Evolutionary conservation across 1,140 invertebrate genomes (phyloP).

Genomic region (Anoplophora glabripennis): DNA sequence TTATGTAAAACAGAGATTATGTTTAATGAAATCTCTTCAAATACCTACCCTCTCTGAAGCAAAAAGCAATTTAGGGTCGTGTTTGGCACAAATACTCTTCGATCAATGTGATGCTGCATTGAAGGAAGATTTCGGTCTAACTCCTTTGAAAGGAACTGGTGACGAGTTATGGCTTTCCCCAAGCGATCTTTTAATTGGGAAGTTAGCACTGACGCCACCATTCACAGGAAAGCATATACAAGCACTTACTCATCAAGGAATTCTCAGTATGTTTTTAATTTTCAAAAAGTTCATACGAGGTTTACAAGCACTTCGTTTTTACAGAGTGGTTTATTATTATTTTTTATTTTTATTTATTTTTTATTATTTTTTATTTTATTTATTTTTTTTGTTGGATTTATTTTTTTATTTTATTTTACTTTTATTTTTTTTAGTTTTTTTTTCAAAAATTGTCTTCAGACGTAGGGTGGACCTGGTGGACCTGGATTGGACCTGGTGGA

Average conservation of each 20-base stretch:
- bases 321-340: too few relatives aligned
- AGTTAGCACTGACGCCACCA: conserved; percentile 41
- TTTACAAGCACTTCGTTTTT: too few relatives aligned
- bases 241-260: conserved; percentile 49
- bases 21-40: conserved; percentile 20
- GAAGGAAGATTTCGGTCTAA: conserved; percentile 35
- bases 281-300: too few relatives aligned
- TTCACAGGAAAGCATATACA: conserved; percentile 43
- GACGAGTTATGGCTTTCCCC: conserved; percentile 46
- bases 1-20: conserved; percentile 17
- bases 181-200: conserved; percentile 44
- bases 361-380: too few relatives aligned
- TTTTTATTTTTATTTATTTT: too few relatives aligned
- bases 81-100: conserved; percentile 36
- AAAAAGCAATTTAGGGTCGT: conserved; percentile 28
- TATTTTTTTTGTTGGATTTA: too few relatives aligned
- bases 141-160: conserved; percentile 38
- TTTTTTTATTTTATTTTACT: too few relatives aligned
- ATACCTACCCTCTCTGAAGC: conserved; percentile 30
- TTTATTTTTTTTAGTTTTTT: too few relatives aligned
- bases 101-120: conserved; percentile 36
- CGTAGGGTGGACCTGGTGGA: too few relatives aligned
- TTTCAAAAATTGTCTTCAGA: too few relatives aligned
- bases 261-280: conserved; percentile 43
- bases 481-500: too few relatives aligned